Percentiles rank a stretch among this genome's conserved stretches.
phyloP scores from a whole-genome alignment of 2,888 invertebrate species.

The Bursaphelenchus okinawaensis region DNA sequence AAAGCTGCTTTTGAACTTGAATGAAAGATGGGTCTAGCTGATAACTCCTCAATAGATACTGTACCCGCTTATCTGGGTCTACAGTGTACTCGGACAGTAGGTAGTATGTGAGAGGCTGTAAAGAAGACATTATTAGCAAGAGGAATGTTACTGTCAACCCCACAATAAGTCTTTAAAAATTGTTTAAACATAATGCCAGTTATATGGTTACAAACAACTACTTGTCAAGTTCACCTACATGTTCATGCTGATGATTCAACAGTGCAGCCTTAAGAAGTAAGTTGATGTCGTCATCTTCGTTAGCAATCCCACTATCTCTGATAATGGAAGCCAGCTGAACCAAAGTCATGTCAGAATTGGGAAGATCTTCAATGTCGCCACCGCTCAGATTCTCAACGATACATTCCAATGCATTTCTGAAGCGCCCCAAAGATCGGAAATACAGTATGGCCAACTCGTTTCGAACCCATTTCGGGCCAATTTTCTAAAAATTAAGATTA shows the following conservation, averaged over 20 bases:
- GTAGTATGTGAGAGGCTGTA: background rate
- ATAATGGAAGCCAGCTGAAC: constrained; percentile 70
- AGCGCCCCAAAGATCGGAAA: constrained; percentile 72
- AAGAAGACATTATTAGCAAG: too few species aligned
- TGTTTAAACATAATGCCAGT: background rate
- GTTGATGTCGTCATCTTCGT: constrained; percentile 36
- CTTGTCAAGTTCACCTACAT: background rate
- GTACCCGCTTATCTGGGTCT: background rate
- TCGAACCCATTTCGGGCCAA: constrained; percentile 71
- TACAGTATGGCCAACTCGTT: constrained; percentile 72
- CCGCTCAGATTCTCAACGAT: constrained; percentile 64
- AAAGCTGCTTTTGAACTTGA: constrained; percentile 10
- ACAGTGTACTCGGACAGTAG: background rate
- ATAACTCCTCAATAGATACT: constrained; percentile 19
- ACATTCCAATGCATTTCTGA: constrained; percentile 69
- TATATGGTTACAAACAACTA: too few species aligned
- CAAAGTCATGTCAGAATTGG: constrained; percentile 67
- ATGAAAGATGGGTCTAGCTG: constrained; percentile 23
- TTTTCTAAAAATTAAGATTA: constrained; percentile 63
- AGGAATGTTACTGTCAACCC: too few species aligned
- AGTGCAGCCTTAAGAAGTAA: constrained; percentile 2
- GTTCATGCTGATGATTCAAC: background rate
- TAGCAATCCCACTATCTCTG: constrained; percentile 62
- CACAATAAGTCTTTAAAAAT: too few species aligned
- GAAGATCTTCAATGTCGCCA: background rate